phyloP scores from a whole-genome alignment of 1,140 invertebrate genomes.

The Drosophila nasuta region DNA sequence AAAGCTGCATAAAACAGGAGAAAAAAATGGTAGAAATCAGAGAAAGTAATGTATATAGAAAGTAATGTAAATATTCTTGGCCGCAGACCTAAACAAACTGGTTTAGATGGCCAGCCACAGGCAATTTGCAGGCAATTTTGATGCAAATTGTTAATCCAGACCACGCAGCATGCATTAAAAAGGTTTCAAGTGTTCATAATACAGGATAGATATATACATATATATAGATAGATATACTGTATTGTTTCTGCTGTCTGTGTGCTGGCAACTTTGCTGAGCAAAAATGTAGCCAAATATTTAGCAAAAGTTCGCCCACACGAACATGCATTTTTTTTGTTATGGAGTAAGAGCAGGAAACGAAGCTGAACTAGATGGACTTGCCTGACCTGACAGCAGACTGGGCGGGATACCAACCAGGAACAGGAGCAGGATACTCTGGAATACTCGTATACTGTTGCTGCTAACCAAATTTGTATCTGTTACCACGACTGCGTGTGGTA shows the following conservation, averaged over 20 bases:
- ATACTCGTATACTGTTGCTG: conserved; percentile 25
- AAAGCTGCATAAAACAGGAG: conserved; percentile 3
- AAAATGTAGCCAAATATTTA: conserved; percentile 56
- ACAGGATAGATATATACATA: not conserved
- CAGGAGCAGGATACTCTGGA: not conserved
- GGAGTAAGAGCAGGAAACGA: too few species aligned
- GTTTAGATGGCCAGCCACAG: conserved; percentile 3
- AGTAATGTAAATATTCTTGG: conserved; percentile 12
- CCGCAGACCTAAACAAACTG: conserved; percentile 12
- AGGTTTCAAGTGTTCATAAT: conserved; percentile 24
- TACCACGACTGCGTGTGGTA: conserved; percentile 55
- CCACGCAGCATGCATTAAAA: conserved; percentile 12
- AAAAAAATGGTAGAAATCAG: conserved; percentile 13
- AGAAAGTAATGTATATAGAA: conserved; percentile 24
- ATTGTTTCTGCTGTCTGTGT: not conserved
- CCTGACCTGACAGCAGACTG: not conserved
- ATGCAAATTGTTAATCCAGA: conserved; percentile 36
- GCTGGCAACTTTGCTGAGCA: conserved; percentile 8
- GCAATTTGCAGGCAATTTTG: conserved; percentile 46
- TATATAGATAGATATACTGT: not conserved
- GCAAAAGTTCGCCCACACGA: conserved; percentile 38
- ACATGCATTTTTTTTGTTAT: conserved; percentile 15
- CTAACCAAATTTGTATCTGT: conserved; percentile 63
- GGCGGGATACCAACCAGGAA: too few species aligned
- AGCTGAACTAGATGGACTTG: conserved; percentile 7